Conservation (phyloP, 2,888 invertebrate genomes). For the Orthosia cruda region DNA sequence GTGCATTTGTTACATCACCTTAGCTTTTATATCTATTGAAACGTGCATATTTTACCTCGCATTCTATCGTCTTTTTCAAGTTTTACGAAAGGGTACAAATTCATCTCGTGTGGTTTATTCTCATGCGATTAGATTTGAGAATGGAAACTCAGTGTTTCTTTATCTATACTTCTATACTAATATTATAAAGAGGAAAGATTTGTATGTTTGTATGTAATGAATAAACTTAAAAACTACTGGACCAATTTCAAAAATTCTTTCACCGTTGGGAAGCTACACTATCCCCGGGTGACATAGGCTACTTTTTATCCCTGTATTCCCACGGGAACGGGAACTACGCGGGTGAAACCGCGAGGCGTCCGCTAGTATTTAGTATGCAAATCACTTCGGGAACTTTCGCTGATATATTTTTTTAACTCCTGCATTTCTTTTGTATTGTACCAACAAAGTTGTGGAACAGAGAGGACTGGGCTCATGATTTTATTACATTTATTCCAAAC, state of each 20-base stretch:
- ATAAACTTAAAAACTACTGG: no score
- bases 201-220: no score
- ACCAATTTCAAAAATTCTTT: no score
- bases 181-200: no score
- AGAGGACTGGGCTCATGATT: slow-evolving; percentile 65
- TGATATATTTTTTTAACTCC: slow-evolving; percentile 72
- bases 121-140: slow-evolving; percentile 21
- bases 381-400: slow-evolving; percentile 75
- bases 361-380: slow-evolving; percentile 80
- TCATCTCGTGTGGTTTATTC: slow-evolving; percentile 30
- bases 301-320: no score
- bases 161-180: no score
- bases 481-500: slow-evolving; percentile 65
- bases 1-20: slow-evolving; percentile 68
- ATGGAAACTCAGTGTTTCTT: slow-evolving; percentile 57
- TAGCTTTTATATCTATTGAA: slow-evolving; percentile 52
- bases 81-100: slow-evolving; percentile 25
- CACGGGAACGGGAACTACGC: no score
- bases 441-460: slow-evolving; percentile 71
- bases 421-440: slow-evolving; percentile 71
- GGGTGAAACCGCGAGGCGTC: no score
- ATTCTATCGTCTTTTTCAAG: slow-evolving; percentile 32
- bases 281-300: no score
- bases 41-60: slow-evolving; percentile 42
- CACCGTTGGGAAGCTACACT: no score